Conservation (phyloP, 2,888 invertebrate species). For the Dimorphilus gyrociliatus region DNA sequence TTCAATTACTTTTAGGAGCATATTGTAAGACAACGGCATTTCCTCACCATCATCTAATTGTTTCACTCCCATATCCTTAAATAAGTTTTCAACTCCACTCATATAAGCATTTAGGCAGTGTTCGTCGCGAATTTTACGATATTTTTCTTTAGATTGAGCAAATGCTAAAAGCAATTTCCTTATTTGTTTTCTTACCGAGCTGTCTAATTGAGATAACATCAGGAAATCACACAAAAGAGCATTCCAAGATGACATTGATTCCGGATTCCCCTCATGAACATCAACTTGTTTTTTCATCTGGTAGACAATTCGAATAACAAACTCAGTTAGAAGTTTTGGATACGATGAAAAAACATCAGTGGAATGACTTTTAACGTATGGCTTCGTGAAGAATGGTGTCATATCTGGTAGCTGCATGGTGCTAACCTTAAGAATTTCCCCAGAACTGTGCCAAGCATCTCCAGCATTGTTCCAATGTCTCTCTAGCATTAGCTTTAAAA, state of each 20-base stretch:
- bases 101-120: slow-evolving; percentile 80
- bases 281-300: slow-evolving; percentile 48
- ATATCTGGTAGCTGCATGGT: slow-evolving; percentile 63
- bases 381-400: slow-evolving; percentile 70
- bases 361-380: slow-evolving; percentile 77
- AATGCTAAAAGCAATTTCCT: too few relatives aligned
- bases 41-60: slow-evolving; percentile 11
- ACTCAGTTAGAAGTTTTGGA: slow-evolving; percentile 82
- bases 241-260: too few relatives aligned
- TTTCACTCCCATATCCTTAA: slow-evolving; percentile 20
- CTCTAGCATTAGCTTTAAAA: too few relatives aligned
- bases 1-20: slow-evolving; percentile 58
- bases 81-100: slow-evolving; percentile 28
- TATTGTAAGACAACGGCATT: slow-evolving; percentile 56
- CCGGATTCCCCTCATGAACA: too few relatives aligned
- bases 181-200: too few relatives aligned
- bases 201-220: too few relatives aligned
- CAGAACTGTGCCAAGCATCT: too few relatives aligned
- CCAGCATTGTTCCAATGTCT: too few relatives aligned
- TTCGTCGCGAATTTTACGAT: slow-evolving; percentile 77
- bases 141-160: slow-evolving; percentile 93
- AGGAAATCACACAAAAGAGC: too few relatives aligned
- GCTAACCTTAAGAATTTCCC: too few relatives aligned
- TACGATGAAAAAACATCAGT: slow-evolving; percentile 84
- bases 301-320: slow-evolving; percentile 78